Percentiles rank a stretch among this genome's conserved stretches.
Conservation (phyloP, 2,797 vertebrate species). For the Mycteria americana region DNA sequence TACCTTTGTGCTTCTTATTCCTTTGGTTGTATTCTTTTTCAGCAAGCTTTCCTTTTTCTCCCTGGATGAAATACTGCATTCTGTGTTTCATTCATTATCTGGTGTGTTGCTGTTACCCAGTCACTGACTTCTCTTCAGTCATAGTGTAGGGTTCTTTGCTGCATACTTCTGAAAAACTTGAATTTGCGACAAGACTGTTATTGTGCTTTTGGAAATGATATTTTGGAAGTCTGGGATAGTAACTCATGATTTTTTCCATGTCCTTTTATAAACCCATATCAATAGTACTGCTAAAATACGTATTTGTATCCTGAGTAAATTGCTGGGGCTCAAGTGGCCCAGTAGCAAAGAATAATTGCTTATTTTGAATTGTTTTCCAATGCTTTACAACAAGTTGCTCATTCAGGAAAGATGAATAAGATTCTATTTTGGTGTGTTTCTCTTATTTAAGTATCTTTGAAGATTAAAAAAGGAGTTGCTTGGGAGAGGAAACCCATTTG, state of each 20-base stretch:
- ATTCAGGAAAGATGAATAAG: slow-evolving; percentile 39
- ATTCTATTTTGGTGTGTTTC: slow-evolving; percentile 35
- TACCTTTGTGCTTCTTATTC: background rate
- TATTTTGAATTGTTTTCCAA: slow-evolving; percentile 44
- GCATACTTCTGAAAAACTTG: background rate
- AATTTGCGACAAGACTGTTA: slow-evolving; percentile 45
- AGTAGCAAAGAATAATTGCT: slow-evolving; percentile 52
- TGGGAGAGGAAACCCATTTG: background rate
- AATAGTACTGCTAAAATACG: background rate
- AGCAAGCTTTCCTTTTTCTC: background rate
- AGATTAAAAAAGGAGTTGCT: slow-evolving; percentile 34
- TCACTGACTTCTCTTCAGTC: background rate
- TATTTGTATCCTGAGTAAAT: slow-evolving; percentile 8
- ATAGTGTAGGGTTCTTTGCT: background rate
- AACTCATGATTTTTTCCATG: background rate
- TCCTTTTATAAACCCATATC: background rate
- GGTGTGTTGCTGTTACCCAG: background rate
- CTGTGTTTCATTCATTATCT: background rate
- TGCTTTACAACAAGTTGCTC: slow-evolving; percentile 30
- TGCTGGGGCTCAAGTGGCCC: background rate
- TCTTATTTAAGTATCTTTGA: slow-evolving; percentile 49
- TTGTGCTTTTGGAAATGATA: slow-evolving; percentile 23
- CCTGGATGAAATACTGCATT: background rate
- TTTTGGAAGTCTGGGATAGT: slow-evolving; percentile 1
- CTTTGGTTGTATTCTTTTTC: background rate